These are phyloP conservation scores for Vanessa atalanta DNA, from an alignment of 1,140 invertebrate genomes.

Conservation along the genomic window DNA sequence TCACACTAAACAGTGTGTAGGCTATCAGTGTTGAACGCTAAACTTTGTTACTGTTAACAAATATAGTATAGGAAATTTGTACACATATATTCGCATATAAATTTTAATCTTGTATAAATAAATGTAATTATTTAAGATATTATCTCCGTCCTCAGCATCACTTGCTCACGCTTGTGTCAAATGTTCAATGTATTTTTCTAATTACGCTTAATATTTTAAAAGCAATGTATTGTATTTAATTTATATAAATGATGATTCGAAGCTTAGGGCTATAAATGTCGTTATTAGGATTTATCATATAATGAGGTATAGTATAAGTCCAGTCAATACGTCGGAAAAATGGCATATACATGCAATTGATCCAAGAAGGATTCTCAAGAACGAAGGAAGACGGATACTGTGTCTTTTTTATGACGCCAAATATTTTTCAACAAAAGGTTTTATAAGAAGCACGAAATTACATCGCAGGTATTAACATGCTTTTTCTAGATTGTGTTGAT, in stretches of 20 bases:
- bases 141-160: conserved; percentile 23
- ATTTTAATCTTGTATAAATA: background rate
- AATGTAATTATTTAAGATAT: background rate
- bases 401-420: no score
- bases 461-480: no score
- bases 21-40: no score
- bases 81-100: background rate
- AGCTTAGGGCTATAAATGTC: background rate
- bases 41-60: no score
- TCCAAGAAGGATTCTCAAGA: no score
- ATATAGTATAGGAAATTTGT: background rate
- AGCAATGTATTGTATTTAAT: background rate
- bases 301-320: background rate
- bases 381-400: no score
- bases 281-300: background rate
- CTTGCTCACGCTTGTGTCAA: conserved; percentile 32
- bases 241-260: background rate
- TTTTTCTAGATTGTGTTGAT: no score
- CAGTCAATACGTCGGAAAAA: no score
- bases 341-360: no score
- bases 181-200: conserved; percentile 12
- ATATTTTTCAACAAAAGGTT: no score
- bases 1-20: no score
- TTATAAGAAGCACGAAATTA: no score
- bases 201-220: conserved; percentile 16